Conservation (phyloP, 2,888 invertebrate species). For the Uloborus plumipes region DNA sequence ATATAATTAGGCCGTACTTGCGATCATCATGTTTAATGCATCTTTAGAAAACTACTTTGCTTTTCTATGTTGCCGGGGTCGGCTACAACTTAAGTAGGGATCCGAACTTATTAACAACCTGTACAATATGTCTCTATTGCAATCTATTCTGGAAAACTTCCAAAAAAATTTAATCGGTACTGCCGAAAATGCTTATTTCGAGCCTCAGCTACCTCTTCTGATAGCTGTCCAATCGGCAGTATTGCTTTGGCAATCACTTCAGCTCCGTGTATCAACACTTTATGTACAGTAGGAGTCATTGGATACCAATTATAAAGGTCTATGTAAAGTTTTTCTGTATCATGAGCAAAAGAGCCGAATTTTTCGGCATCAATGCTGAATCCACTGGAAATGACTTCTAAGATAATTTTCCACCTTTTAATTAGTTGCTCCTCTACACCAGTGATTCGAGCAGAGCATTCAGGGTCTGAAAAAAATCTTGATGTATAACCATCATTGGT, state of each 20-base stretch:
- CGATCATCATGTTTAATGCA: too few relatives aligned
- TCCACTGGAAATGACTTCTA: slow-evolving; percentile 15
- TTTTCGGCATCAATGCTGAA: slow-evolving; percentile 6
- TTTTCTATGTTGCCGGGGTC: too few relatives aligned
- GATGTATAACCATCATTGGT: slow-evolving; percentile 41
- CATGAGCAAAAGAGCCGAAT: slow-evolving; percentile 16
- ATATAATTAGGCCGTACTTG: too few relatives aligned
- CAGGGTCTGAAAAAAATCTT: slow-evolving; percentile 21
- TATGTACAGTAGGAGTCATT: slow-evolving; percentile 51
- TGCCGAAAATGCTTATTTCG: slow-evolving; percentile 2
- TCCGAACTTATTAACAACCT: too few relatives aligned
- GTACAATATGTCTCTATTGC: too few relatives aligned
- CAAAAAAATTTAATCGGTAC: background rate
- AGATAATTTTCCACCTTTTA: background rate
- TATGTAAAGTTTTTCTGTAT: slow-evolving; percentile 38
- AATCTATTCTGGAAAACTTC: too few relatives aligned
- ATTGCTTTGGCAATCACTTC: slow-evolving; percentile 18
- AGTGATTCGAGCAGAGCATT: background rate
- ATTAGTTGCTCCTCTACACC: background rate
- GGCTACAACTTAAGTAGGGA: too few relatives aligned
- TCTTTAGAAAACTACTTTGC: too few relatives aligned
- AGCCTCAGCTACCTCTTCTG: background rate
- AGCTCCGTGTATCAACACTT: slow-evolving; percentile 31
- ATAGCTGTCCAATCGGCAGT: slow-evolving; percentile 9
- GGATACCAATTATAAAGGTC: slow-evolving; percentile 37